These are phyloP conservation scores for Phaethon lepturus DNA, from an alignment of 2,113 vertebrate genomes.

Conservation along the genomic window DNA sequence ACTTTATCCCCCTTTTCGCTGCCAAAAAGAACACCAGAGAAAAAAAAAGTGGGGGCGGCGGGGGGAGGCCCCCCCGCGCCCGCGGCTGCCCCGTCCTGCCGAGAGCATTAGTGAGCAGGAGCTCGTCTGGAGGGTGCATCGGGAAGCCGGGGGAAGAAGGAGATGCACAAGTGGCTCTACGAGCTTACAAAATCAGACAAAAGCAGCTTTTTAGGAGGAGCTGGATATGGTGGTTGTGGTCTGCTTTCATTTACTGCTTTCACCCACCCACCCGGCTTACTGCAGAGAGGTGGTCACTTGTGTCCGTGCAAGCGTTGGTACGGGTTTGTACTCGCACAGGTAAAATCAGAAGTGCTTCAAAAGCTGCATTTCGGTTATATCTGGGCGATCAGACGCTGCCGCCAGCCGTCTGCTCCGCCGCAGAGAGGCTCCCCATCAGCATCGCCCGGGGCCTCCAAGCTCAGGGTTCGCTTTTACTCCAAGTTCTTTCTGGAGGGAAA, in stretches of 20 bases:
- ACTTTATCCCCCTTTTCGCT: not conserved
- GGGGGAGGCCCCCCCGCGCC: not conserved
- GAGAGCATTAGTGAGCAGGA: not conserved
- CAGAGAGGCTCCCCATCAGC: not conserved
- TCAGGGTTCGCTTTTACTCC: not conserved
- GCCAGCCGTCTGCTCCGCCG: not conserved
- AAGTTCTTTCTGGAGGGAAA: not conserved
- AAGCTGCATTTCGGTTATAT: not conserved
- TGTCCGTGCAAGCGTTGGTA: rapidly evolving
- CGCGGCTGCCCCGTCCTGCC: not conserved
- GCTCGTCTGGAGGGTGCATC: too few species aligned
- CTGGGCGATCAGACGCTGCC: not conserved
- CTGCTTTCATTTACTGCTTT: not conserved
- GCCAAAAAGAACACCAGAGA: rapidly evolving
- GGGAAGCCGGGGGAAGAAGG: not conserved
- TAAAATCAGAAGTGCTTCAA: not conserved
- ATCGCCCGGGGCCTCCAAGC: not conserved
- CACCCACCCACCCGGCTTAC: not conserved
- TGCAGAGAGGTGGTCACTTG: not conserved
- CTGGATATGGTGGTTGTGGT: not conserved
- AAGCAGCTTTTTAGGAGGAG: not conserved
- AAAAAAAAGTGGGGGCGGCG: not conserved
- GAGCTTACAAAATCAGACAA: too few species aligned
- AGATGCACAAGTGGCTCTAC: not conserved
- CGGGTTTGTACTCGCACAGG: not conserved